These are phyloP conservation scores for Gnathonemus echidnorhynchus DNA, from an alignment of 2,113 vertebrate genomes.

Conservation along the genomic window DNA sequence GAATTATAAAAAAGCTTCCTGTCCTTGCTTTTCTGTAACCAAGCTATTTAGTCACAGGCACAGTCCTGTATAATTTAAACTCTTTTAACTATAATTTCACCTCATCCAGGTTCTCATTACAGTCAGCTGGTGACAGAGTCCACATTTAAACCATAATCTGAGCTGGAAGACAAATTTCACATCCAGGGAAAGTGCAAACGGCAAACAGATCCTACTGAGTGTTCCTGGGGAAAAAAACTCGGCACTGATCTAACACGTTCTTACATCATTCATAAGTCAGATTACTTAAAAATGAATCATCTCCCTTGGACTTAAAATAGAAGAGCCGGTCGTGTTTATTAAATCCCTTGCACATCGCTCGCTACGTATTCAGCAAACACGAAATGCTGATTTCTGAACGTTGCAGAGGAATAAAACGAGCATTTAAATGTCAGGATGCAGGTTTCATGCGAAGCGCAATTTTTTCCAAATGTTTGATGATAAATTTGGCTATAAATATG, in stretches of 20 bases:
- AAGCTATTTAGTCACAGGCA: not conserved
- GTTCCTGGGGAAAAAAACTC: not conserved
- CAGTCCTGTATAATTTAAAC: not conserved
- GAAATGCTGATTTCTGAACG: not conserved
- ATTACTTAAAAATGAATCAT: conserved; percentile 1
- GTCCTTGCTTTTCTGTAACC: not conserved
- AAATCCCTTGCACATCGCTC: not conserved
- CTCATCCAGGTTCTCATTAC: not conserved
- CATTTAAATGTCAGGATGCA: not conserved
- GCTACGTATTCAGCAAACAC: not conserved
- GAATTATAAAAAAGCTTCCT: not conserved
- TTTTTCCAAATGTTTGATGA: not conserved
- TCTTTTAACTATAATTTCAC: not conserved
- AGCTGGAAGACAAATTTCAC: not conserved
- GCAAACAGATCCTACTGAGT: not conserved
- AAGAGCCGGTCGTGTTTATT: not conserved
- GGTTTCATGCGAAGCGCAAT: not conserved
- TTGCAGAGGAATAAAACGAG: not conserved
- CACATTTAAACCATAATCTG: not conserved
- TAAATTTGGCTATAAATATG: not conserved
- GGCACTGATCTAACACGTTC: not conserved
- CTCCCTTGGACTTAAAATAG: not conserved
- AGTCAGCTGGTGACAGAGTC: not conserved
- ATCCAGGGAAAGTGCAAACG: not conserved
- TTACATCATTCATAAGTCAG: conserved; percentile 5